Evolutionary conservation across 2,113 vertebrate species (phyloP), one percentile per base, ranked within the genome.

Genomic region (Anguilla japonica): DNA sequence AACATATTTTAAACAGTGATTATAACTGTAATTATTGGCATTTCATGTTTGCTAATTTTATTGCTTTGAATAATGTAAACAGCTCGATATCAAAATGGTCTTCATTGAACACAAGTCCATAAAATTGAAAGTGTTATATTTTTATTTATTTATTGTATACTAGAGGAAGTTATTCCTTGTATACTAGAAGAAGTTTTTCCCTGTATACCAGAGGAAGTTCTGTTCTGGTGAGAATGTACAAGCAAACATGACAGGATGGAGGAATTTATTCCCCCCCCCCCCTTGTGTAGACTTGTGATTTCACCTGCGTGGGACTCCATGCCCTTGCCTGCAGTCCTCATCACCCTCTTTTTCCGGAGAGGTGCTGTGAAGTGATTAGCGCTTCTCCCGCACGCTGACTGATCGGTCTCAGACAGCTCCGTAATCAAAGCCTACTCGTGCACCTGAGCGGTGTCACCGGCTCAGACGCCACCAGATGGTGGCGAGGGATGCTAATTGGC

Each of bases 401-500:
- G 82, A 87, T 79, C 60, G 71, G 81, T 80, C 85, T 63, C 39
- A 26, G 75, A 57, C 67, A 56, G 60, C 16, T 84, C 46, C 34
- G 14, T 63, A 87, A 79, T 83, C 80, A 83, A 83, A 85, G 56
- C 41, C 81, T 75, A 15, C 60, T 63, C 60, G 34, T 34, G 41
- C 81, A 83, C 80, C 81, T 87, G 86, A 83, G 81, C 41, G 53
- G n/a, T 41, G 56, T 87, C 16, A n/a, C 7, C 75, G 80, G 86
- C 83, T 87, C 88, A 88, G 89, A 86, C 85, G 85, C 60, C 75
- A 85, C 79, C 78, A 79, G 26, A 41, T 60, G 34, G 53, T 22
- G 60, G 56, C 56, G 84, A 83, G 50, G 82, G 83, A 87, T 57
- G 84, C 80, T 91, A 92, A 93, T 90, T 92, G 88, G 89, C 87